These are phyloP conservation scores for Danionella cerebrum DNA, from an alignment of 2,113 vertebrate species.

Conservation along the genomic window DNA sequence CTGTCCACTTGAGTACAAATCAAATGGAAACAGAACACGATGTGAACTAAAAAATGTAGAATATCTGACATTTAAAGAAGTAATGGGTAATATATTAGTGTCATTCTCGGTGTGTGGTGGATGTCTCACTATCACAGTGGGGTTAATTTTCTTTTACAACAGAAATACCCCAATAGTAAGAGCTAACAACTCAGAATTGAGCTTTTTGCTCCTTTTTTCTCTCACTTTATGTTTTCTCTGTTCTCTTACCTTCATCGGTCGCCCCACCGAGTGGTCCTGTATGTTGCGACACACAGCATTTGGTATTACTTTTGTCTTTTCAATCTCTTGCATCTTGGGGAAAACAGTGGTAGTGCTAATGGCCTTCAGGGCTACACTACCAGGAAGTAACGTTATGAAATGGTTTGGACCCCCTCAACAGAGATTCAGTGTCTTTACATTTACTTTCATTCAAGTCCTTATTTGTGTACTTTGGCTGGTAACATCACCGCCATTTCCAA, in stretches of 20 bases:
- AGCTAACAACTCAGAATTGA: slow-evolving; percentile 68
- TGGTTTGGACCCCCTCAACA: slow-evolving; percentile 64
- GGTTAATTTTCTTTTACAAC: slow-evolving; percentile 61
- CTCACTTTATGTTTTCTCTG: slow-evolving; percentile 64
- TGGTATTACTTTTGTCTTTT: slow-evolving; percentile 61
- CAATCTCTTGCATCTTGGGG: slow-evolving; percentile 59
- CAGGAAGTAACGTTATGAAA: slow-evolving; percentile 57
- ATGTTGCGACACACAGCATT: slow-evolving; percentile 64
- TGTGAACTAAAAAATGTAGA: slow-evolving; percentile 65
- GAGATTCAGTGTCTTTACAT: slow-evolving; percentile 53
- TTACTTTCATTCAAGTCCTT: slow-evolving; percentile 57
- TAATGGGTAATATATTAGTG: slow-evolving; percentile 62
- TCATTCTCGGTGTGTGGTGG: slow-evolving; percentile 61
- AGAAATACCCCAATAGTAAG: slow-evolving; percentile 64
- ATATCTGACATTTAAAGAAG: slow-evolving; percentile 60
- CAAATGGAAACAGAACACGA: slow-evolving; percentile 56
- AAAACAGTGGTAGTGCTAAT: slow-evolving; percentile 62
- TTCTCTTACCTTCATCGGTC: slow-evolving; percentile 61
- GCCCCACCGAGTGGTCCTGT: slow-evolving; percentile 65
- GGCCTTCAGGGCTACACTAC: slow-evolving; percentile 59
- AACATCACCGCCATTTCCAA: slow-evolving; percentile 56
- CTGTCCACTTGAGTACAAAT: slow-evolving; percentile 66
- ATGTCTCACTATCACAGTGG: slow-evolving; percentile 54
- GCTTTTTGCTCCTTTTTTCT: slow-evolving; percentile 65
- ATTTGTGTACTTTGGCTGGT: slow-evolving; percentile 60